A percentile compares a stretch with the other conserved stretches of the same genome.
These are phyloP conservation scores for Parambassis ranga DNA, from an alignment of 2,797 vertebrate species.

Conservation along the genomic window DNA sequence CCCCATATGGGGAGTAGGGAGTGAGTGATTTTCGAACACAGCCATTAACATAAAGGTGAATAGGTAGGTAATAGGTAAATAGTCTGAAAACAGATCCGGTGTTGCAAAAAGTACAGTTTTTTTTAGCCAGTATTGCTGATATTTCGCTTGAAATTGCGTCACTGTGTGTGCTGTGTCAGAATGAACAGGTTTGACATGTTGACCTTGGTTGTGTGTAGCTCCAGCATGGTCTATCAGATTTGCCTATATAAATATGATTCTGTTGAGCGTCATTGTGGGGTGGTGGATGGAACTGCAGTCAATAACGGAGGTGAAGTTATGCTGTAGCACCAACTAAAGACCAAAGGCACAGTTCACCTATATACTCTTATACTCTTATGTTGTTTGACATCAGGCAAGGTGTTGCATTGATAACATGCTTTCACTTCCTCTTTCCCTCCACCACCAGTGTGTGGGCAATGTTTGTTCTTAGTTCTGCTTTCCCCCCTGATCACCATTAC, in stretches of 20 bases:
- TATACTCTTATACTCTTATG: too few relatives aligned
- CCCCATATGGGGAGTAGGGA: too few relatives aligned
- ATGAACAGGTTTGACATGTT: too few relatives aligned
- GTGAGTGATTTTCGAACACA: too few relatives aligned
- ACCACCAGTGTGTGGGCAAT: neutral
- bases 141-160: neutral
- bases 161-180: neutral
- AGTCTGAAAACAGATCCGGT: too few relatives aligned
- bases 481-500: neutral
- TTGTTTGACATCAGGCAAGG: neutral
- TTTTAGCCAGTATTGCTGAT: too few relatives aligned
- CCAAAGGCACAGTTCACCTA: too few relatives aligned
- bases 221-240: neutral
- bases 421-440: constrained; percentile 29
- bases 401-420: neutral
- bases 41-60: too few relatives aligned
- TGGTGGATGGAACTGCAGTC: neutral
- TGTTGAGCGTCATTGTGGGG: neutral
- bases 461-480: neutral
- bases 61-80: too few relatives aligned
- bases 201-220: neutral
- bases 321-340: too few relatives aligned
- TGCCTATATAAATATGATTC: neutral
- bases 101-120: neutral
- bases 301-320: neutral